Evolutionary conservation across 2,888 invertebrate species (phyloP).

Genomic region (Xestobium rufovillosum): DNA sequence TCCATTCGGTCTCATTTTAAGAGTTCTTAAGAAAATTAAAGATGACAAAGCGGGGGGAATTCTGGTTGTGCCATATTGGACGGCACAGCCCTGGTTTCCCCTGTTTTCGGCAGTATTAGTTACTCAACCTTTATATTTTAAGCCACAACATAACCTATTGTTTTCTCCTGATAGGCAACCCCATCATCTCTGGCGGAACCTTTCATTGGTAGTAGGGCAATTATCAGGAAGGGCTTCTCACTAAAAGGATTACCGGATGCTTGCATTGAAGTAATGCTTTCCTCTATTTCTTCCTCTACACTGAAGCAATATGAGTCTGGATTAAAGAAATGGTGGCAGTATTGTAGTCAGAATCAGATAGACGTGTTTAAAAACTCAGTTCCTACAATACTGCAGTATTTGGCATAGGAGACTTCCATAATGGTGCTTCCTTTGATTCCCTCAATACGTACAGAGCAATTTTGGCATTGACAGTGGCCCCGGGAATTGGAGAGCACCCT

Average conservation of each 20-base stretch:
- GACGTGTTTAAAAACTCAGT: slow-evolving; percentile 5
- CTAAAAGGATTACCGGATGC: slow-evolving; percentile 10
- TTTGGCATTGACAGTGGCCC: slow-evolving; percentile 7
- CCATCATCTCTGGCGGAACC: slow-evolving; percentile 8
- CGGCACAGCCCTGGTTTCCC: too few relatives aligned
- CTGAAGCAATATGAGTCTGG: slow-evolving; percentile 18
- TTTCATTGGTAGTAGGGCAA: slow-evolving; percentile 21
- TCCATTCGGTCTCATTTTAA: too few relatives aligned
- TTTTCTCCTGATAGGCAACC: slow-evolving; percentile 12
- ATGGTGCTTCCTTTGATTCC: slow-evolving; percentile 10
- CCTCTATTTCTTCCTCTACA: slow-evolving; percentile 14
- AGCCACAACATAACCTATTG: slow-evolving; percentile 12
- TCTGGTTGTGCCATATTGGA: slow-evolving; percentile 9
- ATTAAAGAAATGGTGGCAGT: slow-evolving; percentile 18
- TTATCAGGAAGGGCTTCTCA: slow-evolving; percentile 15
- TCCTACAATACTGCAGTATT: background rate
- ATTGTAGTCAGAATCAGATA: slow-evolving; percentile 15
- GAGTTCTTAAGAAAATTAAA: slow-evolving; percentile 10
- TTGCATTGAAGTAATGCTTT: slow-evolving; percentile 14
- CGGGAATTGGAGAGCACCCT: background rate
- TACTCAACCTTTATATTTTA: slow-evolving; percentile 3
- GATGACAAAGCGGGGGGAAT: slow-evolving; percentile 10
- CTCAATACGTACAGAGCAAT: slow-evolving; percentile 9
- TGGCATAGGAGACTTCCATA: slow-evolving; percentile 5
- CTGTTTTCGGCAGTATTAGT: slow-evolving; percentile 4